Evolutionary conservation across 2,797 vertebrate species (phyloP).

Genomic region (Antennarius maculatus): DNA sequence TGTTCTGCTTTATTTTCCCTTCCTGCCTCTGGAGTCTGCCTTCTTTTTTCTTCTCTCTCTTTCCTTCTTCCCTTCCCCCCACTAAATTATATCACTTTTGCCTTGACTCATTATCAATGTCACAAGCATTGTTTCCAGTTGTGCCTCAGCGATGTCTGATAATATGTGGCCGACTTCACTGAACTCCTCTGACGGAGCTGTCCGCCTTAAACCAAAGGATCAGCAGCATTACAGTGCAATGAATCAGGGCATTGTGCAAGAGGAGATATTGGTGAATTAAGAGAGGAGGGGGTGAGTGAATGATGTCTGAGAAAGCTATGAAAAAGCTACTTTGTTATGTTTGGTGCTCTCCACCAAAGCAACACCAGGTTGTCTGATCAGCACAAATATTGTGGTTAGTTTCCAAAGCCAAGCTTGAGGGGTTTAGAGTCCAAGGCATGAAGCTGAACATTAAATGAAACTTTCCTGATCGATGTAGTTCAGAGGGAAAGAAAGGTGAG

Average conservation of each 20-base stretch:
- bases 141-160: conserved; percentile 30
- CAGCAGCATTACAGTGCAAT: conserved; percentile 52
- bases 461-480: conserved; percentile 27
- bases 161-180: conserved; percentile 14
- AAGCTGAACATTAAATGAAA: conserved; percentile 18
- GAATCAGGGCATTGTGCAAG: conserved; percentile 68
- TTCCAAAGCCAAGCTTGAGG: conserved; percentile 38
- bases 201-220: conserved; percentile 38
- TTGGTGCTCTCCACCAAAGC: conserved; percentile 37
- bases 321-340: conserved; percentile 69
- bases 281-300: conserved; percentile 32
- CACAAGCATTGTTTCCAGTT: conserved; percentile 41
- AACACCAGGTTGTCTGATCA: conserved; percentile 64
- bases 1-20: conserved; percentile 74
- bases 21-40: conserved; percentile 73
- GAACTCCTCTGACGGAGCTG: conserved; percentile 23
- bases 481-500: conserved; percentile 24
- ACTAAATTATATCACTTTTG: conserved; percentile 73
- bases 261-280: conserved; percentile 61
- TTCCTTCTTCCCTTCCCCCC: conserved; percentile 75
- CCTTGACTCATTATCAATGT: conserved; percentile 70
- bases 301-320: conserved; percentile 55
- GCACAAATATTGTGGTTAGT: conserved; percentile 66
- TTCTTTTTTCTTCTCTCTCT: conserved; percentile 72
- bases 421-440: conserved; percentile 24